Base-by-base conservation (phyloP, 2,888 invertebrate genomes). In the Caenorhabditis zanzibari region DNA sequence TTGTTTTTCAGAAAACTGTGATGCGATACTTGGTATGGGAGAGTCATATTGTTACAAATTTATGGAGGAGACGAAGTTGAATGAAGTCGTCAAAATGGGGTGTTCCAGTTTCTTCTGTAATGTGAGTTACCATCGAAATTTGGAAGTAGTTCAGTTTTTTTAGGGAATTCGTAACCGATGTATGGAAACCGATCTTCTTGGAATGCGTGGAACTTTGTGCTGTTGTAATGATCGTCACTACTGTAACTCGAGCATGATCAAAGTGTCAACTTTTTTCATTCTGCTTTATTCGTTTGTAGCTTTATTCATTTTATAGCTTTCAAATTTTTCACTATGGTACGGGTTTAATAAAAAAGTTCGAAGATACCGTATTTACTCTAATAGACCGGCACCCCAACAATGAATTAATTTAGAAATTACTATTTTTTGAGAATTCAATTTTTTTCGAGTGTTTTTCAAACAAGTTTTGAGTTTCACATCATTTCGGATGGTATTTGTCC, bases 201-300 rank as follows among this genome's bases (percentile, higher is more conserved):
- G 89, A n/a, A 86, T 90, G 83, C 84, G 82, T 38, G 90, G 83
- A 58, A 83, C 75, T 10, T 35, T 90, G 16, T 90, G 90, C 59
- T 90, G 90, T 56, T 90, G 90, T 72, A 88, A 88, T 61, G 83
- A 85, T 41, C 75, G 84, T 12, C 87, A 85, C 61, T 89, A 89
- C 61, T 89, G 89, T 59, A 88, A 88, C 41, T 81, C 83, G 1
- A 28, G n/a, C 19, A 26, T 26, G 19, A 2, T 9, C 2, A 14
- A n/a, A 10, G 4, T 54, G 26, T 10, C 35, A 28, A 24, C 49
- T 7, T 6, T 61, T 49, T 49, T 61, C 10, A 32, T 59, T 16
- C 32, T 72, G n/a, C n/a, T n/a, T n/a, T n/a, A n/a, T 49, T 4
- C 44, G 9, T 16, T 28, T 2, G n/a, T 63, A 26, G 24, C 44